phyloP scores from a whole-genome alignment of 2,113 vertebrate genomes.

The Oostethus manadensis region DNA sequence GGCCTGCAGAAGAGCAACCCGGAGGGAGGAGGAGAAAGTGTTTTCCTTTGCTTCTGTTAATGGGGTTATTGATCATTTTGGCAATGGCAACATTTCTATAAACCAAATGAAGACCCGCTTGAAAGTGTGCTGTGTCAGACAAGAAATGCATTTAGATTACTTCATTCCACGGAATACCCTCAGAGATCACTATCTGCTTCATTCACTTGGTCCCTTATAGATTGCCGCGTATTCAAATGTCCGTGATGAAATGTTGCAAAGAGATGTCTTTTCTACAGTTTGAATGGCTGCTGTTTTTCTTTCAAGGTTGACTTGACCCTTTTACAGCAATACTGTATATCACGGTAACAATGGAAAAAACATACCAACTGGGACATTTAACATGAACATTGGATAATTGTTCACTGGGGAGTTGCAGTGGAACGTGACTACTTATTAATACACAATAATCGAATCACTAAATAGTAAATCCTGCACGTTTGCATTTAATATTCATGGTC shows the following conservation, averaged over 20 bases:
- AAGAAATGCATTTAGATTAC: constrained; percentile 13
- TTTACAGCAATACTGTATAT: constrained; percentile 4
- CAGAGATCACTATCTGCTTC: constrained; percentile 6
- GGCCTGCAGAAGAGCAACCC: neutral
- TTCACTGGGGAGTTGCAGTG: constrained; percentile 23
- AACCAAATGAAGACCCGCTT: constrained; percentile 4
- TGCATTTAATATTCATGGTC: no score
- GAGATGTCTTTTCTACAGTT: neutral
- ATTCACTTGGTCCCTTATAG: neutral
- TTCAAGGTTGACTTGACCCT: constrained; percentile 2
- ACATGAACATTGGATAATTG: no score
- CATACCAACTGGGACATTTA: constrained; percentile 20
- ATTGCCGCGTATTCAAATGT: constrained; percentile 1
- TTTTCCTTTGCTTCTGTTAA: constrained; percentile 4
- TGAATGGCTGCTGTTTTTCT: neutral
- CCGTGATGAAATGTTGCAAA: constrained; percentile 3
- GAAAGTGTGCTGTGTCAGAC: constrained; percentile 5
- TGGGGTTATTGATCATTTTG: constrained; percentile 13
- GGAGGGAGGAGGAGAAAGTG: constrained; percentile 5
- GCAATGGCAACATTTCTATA: constrained; percentile 12
- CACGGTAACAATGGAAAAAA: constrained; percentile 6
- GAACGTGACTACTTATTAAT: constrained; percentile 4
- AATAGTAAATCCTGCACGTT: neutral
- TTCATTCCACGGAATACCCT: constrained; percentile 1
- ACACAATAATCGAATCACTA: constrained; percentile 1